Conservation (phyloP, 2,888 invertebrate species). For the Ochropleura leucogaster region DNA sequence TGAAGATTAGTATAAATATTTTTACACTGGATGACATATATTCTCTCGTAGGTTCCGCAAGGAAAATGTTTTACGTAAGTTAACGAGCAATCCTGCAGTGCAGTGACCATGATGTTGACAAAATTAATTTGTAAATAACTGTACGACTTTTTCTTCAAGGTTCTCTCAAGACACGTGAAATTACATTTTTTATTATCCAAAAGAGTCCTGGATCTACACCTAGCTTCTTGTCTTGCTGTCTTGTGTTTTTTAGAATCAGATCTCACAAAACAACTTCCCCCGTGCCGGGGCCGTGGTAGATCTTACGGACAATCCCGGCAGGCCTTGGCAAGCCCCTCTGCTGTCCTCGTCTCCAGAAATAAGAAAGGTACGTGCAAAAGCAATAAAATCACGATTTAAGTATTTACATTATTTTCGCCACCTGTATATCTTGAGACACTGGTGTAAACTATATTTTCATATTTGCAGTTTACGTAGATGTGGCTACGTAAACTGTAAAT, state of each 20-base stretch:
- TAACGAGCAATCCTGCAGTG: slow-evolving; percentile 44
- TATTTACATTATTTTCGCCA: background rate
- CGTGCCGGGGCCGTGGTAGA: too few species aligned
- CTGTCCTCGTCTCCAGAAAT: background rate
- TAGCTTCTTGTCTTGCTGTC: too few species aligned
- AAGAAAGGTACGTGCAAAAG: background rate
- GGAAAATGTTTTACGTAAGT: slow-evolving; percentile 33
- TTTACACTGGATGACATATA: slow-evolving; percentile 7
- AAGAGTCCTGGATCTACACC: too few species aligned
- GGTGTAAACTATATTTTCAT: background rate
- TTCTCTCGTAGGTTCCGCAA: background rate
- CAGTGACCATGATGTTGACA: slow-evolving; percentile 34
- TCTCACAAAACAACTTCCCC: too few species aligned
- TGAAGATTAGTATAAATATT: background rate
- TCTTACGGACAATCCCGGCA: too few species aligned
- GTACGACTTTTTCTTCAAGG: background rate
- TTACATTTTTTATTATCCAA: too few species aligned
- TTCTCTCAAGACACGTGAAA: background rate
- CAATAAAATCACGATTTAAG: background rate
- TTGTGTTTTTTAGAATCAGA: too few species aligned
- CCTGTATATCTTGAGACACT: background rate
- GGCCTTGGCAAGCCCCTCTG: too few species aligned
- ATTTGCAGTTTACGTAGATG: background rate
- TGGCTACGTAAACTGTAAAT: too few species aligned
- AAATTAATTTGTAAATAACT: background rate